Percentiles rank a stretch among this genome's conserved stretches.
Evolutionary conservation across 2,797 vertebrate genomes (phyloP).

Genomic region (Anguilla obscura): DNA sequence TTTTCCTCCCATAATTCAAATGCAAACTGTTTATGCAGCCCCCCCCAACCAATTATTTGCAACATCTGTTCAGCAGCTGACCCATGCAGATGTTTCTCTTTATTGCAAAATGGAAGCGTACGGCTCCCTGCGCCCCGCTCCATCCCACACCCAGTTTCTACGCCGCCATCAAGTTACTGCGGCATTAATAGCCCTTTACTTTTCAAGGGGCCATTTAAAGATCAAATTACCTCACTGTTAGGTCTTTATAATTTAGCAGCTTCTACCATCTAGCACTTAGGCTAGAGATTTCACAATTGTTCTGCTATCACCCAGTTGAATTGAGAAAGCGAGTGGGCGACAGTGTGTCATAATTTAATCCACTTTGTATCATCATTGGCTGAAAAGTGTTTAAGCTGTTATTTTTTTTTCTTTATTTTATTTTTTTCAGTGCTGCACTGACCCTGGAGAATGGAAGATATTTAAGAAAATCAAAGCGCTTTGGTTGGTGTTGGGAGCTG

Average conservation of each 20-base stretch:
- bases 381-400: neutral
- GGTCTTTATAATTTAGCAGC: constrained; percentile 1
- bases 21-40: neutral
- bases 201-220: neutral
- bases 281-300: neutral
- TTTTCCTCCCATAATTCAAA: constrained; percentile 3
- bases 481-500: neutral
- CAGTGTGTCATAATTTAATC: neutral
- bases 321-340: neutral
- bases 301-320: neutral
- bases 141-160: neutral
- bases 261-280: neutral
- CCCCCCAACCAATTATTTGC: constrained; percentile 10
- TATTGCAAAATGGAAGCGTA: neutral
- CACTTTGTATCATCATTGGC: neutral
- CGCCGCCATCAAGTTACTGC: neutral
- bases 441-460: neutral
- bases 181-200: neutral
- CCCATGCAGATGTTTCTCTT: constrained; percentile 3
- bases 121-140: neutral
- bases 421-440: neutral
- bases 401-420: neutral
- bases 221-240: neutral
- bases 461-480: neutral
- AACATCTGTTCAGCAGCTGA: constrained; percentile 10